These are phyloP conservation scores for Drosophila erecta DNA, from an alignment of 1,140 invertebrate genomes.

Conservation along the genomic window DNA sequence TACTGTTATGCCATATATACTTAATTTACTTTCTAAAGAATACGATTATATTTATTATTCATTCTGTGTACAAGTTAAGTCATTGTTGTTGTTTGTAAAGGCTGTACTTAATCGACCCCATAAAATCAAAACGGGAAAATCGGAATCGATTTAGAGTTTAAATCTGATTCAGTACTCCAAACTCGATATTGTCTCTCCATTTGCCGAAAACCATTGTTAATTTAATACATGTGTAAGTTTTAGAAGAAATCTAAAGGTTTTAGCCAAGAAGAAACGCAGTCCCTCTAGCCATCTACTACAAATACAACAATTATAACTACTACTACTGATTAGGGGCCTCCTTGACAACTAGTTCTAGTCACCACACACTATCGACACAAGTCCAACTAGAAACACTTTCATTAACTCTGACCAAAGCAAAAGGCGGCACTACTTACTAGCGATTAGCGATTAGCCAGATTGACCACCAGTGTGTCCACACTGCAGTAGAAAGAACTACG, in stretches of 20 bases:
- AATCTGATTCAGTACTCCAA: conserved; percentile 7
- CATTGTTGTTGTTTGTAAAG: conserved; percentile 81
- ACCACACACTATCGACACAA: conserved; percentile 40
- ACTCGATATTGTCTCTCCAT: conserved; percentile 62
- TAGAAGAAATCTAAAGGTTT: conserved; percentile 48
- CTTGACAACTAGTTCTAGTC: conserved; percentile 62
- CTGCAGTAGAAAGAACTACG: conserved; percentile 41
- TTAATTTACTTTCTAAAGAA: conserved; percentile 46
- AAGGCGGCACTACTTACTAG: conserved; percentile 67
- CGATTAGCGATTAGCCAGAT: conserved; percentile 65
- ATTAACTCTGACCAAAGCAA: conserved; percentile 71
- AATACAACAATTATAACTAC: conserved; percentile 23
- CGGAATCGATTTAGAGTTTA: conserved; percentile 23
- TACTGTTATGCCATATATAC: conserved; percentile 62
- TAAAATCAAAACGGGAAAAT: neutral
- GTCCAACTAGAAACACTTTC: conserved; percentile 46
- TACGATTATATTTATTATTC: conserved; percentile 49
- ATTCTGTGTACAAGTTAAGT: conserved; percentile 62
- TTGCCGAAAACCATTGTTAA: conserved; percentile 70
- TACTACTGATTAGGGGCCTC: conserved; percentile 24
- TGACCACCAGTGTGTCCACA: conserved; percentile 61
- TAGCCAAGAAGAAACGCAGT: conserved; percentile 14
- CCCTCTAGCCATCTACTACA: conserved; percentile 26
- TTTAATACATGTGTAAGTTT: conserved; percentile 79
- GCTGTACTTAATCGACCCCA: conserved; percentile 67